Conservation (phyloP, 2,797 vertebrate genomes). For the Mormyrus proboscirostris region DNA sequence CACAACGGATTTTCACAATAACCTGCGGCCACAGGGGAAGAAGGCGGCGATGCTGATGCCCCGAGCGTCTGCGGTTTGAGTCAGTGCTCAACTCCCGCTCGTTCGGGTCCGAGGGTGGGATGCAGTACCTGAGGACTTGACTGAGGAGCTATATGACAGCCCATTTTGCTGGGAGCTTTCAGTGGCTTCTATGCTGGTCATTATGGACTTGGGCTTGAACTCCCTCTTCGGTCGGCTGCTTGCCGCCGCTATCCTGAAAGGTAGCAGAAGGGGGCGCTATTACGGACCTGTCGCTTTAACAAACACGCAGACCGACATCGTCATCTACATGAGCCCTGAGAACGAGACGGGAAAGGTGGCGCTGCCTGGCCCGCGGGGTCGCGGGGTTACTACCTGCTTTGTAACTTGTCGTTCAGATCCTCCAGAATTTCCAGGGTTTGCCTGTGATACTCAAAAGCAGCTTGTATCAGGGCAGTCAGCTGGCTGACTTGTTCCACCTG, state of each 20-base stretch:
- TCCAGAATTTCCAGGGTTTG: slow-evolving; percentile 78
- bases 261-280: neutral
- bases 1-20: neutral
- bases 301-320: neutral
- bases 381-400: slow-evolving; percentile 61
- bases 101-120: neutral
- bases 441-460: slow-evolving; percentile 76
- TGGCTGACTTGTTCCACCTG: slow-evolving; percentile 91
- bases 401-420: slow-evolving; percentile 72
- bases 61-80: neutral
- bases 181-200: slow-evolving; percentile 56
- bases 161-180: slow-evolving; percentile 72
- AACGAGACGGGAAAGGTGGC: neutral
- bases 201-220: slow-evolving; percentile 69
- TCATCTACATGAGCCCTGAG: neutral
- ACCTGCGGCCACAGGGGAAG: too few relatives aligned
- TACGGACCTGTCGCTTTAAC: neutral
- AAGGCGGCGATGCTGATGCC: too few relatives aligned
- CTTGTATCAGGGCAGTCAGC: slow-evolving; percentile 75
- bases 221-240: slow-evolving; percentile 69
- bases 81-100: neutral
- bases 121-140: slow-evolving; percentile 68
- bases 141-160: slow-evolving; percentile 59
- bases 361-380: neutral
- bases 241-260: slow-evolving; percentile 68